Evolutionary conservation across 2,797 vertebrate species (phyloP).

Genomic region (Pyrocephalus nanus): DNA sequence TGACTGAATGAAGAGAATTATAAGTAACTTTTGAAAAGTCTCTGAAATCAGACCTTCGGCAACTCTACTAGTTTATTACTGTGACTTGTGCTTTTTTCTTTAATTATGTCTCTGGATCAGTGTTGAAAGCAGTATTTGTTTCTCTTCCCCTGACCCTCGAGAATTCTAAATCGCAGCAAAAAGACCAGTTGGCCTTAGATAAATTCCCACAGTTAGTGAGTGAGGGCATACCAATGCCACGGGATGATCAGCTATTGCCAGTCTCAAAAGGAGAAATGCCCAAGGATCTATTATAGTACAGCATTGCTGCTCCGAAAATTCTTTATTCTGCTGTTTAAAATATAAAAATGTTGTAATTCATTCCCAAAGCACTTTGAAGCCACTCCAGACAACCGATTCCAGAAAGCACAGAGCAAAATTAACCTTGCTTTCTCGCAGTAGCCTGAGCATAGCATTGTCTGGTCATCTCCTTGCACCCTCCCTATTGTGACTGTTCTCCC

Average conservation of each 20-base stretch:
- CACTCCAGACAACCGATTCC: neutral
- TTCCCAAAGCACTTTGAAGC: neutral
- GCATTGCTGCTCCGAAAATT: neutral
- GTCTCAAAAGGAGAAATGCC: neutral
- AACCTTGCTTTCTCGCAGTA: neutral
- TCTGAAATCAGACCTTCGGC: neutral
- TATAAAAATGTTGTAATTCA: neutral
- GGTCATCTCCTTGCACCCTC: neutral
- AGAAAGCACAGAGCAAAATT: neutral
- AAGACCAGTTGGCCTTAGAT: neutral
- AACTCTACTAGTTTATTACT: neutral
- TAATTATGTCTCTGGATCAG: neutral
- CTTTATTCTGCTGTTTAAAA: neutral
- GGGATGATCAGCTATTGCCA: neutral
- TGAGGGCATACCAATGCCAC: neutral
- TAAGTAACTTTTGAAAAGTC: neutral
- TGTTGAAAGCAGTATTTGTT: neutral
- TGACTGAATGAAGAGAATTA: neutral
- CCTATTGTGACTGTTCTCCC: neutral
- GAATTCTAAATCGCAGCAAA: neutral
- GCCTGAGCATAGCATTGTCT: neutral
- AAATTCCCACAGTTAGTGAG: neutral
- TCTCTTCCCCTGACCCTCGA: neutral
- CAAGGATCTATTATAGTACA: neutral
- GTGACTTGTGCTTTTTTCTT: neutral